Percentiles rank a stretch among this genome's conserved stretches.
Conservation (phyloP, 53 echinoderm and acorn worm species). For the Paracentrotus lividus region DNA sequence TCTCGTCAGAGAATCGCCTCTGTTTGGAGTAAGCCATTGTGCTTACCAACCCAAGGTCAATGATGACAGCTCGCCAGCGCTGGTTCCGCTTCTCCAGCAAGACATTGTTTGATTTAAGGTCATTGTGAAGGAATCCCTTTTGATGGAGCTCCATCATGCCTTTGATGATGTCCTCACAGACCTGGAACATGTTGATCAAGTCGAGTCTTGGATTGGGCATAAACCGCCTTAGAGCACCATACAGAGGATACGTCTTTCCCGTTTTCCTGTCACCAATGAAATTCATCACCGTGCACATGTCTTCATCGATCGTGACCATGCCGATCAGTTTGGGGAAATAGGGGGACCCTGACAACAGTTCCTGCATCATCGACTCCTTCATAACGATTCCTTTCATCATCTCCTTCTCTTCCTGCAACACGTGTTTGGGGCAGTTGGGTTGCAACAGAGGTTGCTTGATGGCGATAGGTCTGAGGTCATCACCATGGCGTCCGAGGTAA, state of each 20-base stretch:
- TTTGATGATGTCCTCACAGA: slow-evolving; percentile 47
- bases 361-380: slow-evolving; percentile 53
- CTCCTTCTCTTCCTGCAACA: neutral
- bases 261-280: slow-evolving; percentile 45
- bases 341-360: slow-evolving; percentile 46
- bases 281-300: slow-evolving; percentile 26
- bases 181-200: neutral
- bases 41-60: slow-evolving; percentile 53
- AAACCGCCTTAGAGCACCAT: neutral
- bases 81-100: slow-evolving; percentile 40
- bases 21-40: neutral
- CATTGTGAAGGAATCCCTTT: slow-evolving; percentile 39
- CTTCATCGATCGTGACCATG: slow-evolving; percentile 28
- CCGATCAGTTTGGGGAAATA: slow-evolving; percentile 49
- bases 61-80: slow-evolving; percentile 43
- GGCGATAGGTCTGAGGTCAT: neutral
- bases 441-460: slow-evolving; percentile 16
- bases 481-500: slow-evolving; percentile 27
- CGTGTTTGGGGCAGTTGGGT: neutral
- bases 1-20: slow-evolving; percentile 21
- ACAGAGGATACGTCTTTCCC: slow-evolving; percentile 32
- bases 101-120: slow-evolving; percentile 38
- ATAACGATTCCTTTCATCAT: slow-evolving; percentile 20
- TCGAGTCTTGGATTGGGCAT: slow-evolving; percentile 14
- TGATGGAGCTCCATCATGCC: slow-evolving; percentile 54